Evolutionary conservation across 2,797 vertebrate genomes (phyloP), one percentile per base, ranked within the genome.

Genomic region (Parambassis ranga): DNA sequence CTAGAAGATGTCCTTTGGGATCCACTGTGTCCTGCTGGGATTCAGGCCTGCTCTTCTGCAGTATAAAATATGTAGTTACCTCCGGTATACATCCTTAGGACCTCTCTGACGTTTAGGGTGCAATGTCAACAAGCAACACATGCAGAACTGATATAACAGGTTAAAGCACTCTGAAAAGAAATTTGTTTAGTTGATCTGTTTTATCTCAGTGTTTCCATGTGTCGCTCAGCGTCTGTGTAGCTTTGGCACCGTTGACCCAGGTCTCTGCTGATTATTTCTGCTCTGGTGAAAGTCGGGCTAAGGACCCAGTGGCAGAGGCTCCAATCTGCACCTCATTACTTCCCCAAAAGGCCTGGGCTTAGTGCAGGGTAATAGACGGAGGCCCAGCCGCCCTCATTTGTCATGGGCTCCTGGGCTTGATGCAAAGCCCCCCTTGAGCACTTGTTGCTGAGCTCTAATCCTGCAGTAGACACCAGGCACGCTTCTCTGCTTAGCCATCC

Each of bases 371-470:
- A 91, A 91, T 91, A 92, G 92, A 91, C 89, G 89, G 84, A 87
- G 78, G 86, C 79, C 79, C 87, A 83, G 81, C 71, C 64, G 62
- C 78, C 84, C 89, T 92, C 89, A 90, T 92, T 91, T 92, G 90
- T 91, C 89, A 91, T 84, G 86, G 89, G 87, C 90, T 89, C 81
- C 85, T 89, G 90, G 87, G 87, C 89, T 86, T 87, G 84, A 90
- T 88, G 87, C 89, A 90, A 87, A 91, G 90, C 88, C 82, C 87
- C 84, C 84, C 84, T 86, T 83, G 87, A 84, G 90, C 87, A 92
- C 89, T 89, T 91, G 91, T 92, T 92, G 92, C 90, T 60, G 87
- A 60, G 71, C 73, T 87, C 83, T 91, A 92, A 93, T 92, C 91
- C 90, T 65, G 77, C 89, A 70, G 84, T 80, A 89, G 89, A 92